These are phyloP conservation scores for Aurelia sp. DNA, from an alignment of 30 jellyfish, hydroid and myxozoan species.

Conservation along the genomic window DNA sequence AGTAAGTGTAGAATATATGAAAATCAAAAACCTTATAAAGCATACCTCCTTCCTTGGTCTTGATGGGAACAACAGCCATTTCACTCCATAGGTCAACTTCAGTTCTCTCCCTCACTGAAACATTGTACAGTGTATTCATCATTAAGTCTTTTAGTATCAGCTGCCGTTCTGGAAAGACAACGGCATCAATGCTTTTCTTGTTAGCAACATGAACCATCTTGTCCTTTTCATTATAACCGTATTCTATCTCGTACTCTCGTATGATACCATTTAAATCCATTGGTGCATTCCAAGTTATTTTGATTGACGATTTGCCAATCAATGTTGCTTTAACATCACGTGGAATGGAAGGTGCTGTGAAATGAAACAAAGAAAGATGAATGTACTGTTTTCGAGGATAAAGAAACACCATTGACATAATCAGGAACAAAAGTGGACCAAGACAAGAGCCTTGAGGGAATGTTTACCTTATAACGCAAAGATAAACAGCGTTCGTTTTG, in stretches of 20 bases:
- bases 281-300: slow-evolving; percentile 68
- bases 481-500: too few relatives aligned
- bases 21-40: too few relatives aligned
- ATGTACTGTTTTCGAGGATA: too few relatives aligned
- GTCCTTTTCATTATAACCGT: slow-evolving; percentile 27
- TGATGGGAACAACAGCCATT: slow-evolving; percentile 7
- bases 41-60: slow-evolving; percentile 65
- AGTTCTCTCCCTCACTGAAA: slow-evolving; percentile 64
- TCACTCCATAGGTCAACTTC: slow-evolving; percentile 50
- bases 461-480: too few relatives aligned
- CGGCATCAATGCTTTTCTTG: slow-evolving; percentile 40
- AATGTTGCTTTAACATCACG: slow-evolving; percentile 36
- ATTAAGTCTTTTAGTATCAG: slow-evolving; percentile 11
- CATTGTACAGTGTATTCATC: slow-evolving; percentile 45
- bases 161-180: slow-evolving; percentile 20
- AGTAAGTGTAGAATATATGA: too few relatives aligned
- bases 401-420: too few relatives aligned
- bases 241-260: slow-evolving; percentile 46
- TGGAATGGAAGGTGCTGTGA: slow-evolving; percentile 70
- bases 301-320: slow-evolving; percentile 25
- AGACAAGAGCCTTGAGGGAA: too few relatives aligned
- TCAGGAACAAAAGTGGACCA: too few relatives aligned
- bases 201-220: slow-evolving; percentile 4
- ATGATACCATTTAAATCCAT: slow-evolving; percentile 46
- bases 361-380: too few relatives aligned